Evolutionary conservation across 2,797 vertebrate genomes (phyloP).

Genomic region (Oreochromis grahami): DNA sequence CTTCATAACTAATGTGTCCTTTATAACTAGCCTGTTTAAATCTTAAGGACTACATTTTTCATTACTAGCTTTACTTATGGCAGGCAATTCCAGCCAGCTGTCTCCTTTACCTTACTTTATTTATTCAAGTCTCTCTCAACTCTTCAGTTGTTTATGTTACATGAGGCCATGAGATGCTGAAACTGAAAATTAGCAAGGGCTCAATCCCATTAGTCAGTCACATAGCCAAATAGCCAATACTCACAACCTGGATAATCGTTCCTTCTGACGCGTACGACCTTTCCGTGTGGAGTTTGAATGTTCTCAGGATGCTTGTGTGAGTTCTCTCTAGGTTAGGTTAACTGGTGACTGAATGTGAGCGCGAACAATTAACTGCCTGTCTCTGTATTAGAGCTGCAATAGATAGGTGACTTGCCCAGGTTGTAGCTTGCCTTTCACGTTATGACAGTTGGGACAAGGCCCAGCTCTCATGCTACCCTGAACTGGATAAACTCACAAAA

Average conservation of each 20-base stretch:
- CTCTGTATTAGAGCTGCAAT: neutral
- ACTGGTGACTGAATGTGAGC: neutral
- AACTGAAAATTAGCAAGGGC: neutral
- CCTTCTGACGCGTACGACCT: neutral
- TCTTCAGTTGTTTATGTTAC: neutral
- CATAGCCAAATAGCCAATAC: neutral
- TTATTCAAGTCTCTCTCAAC: neutral
- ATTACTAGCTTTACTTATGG: neutral
- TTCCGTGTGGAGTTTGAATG: neutral
- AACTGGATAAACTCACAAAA: neutral
- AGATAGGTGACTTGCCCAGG: neutral
- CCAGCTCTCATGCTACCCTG: neutral
- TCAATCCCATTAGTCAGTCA: neutral
- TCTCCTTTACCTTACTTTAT: neutral
- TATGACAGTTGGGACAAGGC: neutral
- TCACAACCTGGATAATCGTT: neutral
- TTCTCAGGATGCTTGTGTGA: neutral
- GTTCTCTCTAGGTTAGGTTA: neutral
- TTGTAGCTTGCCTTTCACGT: neutral
- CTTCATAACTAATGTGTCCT: neutral
- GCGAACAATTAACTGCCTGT: neutral
- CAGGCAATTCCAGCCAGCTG: neutral
- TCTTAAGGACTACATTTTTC: neutral
- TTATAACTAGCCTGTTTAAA: neutral
- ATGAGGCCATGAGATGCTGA: neutral